Base-by-base conservation (phyloP, 2,797 vertebrate genomes). In the Hoplostethus mediterraneus region DNA sequence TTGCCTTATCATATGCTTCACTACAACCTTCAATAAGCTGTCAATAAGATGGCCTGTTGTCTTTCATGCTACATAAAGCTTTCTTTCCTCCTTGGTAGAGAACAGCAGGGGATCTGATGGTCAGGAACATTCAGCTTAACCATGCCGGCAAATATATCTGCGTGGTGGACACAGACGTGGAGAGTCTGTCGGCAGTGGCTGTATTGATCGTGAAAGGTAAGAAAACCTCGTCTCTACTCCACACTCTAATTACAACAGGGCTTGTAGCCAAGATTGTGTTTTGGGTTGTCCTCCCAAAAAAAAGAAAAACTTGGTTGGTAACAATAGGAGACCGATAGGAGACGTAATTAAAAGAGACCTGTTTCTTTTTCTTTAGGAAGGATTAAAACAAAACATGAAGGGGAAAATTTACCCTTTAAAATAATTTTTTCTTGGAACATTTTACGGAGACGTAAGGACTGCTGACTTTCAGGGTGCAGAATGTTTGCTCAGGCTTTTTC, bases 201-300 rank as follows among this genome's bases (percentile, higher is more conserved):
- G 95, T 97, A 75, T 93, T 99, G 75, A 96, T 98, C n/a, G 97
- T 99, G 16, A 93, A 98, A 97, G 97, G 98, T 98, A 95, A 92
- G 93, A 85, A 85, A 90, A 82, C 71, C 60, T 81, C 52, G 28
- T 73, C 80, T 76, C 56, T 49, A 63, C 75, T 84, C 63, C 52
- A 59, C 70, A 64, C 74, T 63, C 30, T 90, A 87, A 92, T 93
- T 89, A 91, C 85, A 88, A 71, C 8, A 44, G 49, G 59, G 73
- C 67, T 65, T 44, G 66, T 64, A 63, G 73, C 65, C 66, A 66
- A 62, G 42, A 17, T 71, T 79, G 73, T 84, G 36, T 83, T 79
- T 73, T 48, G 40, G 61, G 45, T 59, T 74, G 14, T 12, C 60
- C 44, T 73, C 67, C 56, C 44, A n/a, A 38, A 44, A 45, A 17